Evolutionary conservation across 1,140 invertebrate species (phyloP), one percentile per base, ranked within the genome.

Genomic region (Trachymyrmex septentrionalis): DNA sequence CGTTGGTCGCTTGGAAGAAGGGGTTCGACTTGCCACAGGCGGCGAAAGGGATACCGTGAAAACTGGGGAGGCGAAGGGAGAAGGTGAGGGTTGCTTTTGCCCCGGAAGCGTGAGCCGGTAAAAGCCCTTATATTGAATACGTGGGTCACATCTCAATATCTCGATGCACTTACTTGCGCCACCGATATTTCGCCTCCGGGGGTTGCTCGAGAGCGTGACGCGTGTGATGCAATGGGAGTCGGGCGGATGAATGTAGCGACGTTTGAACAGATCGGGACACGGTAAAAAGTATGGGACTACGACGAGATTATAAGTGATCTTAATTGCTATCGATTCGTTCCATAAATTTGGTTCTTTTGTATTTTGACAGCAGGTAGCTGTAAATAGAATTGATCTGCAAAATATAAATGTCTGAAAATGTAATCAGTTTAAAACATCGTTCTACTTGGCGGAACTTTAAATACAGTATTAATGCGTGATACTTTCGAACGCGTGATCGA

Each of bases 101-200:
- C 34, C 21, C 53, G 24, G 63, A 81, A 81, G 66, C 55, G 73
- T 78, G 80, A 88, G 80, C 67, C 77, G 86, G 87, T 91, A 88
- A 91, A 91, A 92, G 86, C 90, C 75, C 86, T 92, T 92, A 91
- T 93, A 93, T 93, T 92, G 92, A 93, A 93, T 91, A 93, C 92
- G 92, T 92, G 92, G 89, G 81, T 91, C 81, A 92, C 92, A 93
- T 93, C 88, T 93, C 91, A 90, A 93, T 92, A 92, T 90, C 85
- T 50, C 86, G 86, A 90, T 89, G 91, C 91, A 92, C 88, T 91
- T 87, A 86, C 77, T 73, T 86, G 75, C 55, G 73, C 69, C 88
- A 90, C 59, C 87, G 86, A 90, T 90, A 90, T 89, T 73, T 87
- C 50, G 44, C 53, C 78, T n/a, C 3, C 34, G 63, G 63, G 69